Base-by-base conservation (phyloP, 2,113 vertebrate species). In the Silurus glanis region DNA sequence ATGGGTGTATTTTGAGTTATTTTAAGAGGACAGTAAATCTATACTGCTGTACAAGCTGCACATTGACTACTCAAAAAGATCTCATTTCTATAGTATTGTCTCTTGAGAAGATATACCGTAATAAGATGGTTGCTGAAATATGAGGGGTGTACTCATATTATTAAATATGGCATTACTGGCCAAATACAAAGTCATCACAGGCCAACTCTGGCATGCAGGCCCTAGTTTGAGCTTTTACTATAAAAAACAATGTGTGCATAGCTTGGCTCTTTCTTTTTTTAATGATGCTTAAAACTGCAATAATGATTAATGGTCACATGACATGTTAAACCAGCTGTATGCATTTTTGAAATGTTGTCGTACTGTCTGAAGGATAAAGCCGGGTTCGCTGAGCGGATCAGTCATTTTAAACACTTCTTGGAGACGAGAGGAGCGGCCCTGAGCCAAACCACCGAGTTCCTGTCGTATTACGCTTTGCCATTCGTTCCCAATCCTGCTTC, bases 391-490 rank as follows among this genome's bases (percentile, higher is more conserved):
- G 93, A 96, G 59, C 94, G 96, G 88, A 95, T 97, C 90, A 94
- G 93, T 14, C 79, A 91, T 86, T 98, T 99, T 91, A 99, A 95
- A 90, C 93, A 95, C 78, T 99, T 96, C 88, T 91, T 99, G 89
- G 97, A 99, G 94, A 98, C 96, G 12, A 96, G 95, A 87, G 98
- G 98, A 71, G 95, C 96, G 4, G 93, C 95, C 0, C 86, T 99
- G 90, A 97, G 98, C 89, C 96, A 99, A 92, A 96, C 95, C 81
- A 94, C 97, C 0, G 97, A 99, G 91, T 98, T 99, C 89, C 95
- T 99, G 85, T 96, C 97, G 3, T 99, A 97, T 91, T 99, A 98
- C 3, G 98, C 97, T 79, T 94, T 99, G 87, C 97, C 98, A 9
- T 99, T 98, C 66, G 97, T 99, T 74, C 97, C 97, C 0, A 97